Evolutionary conservation across 2,888 invertebrate species (phyloP).

Genomic region (Sarcophaga rosellei): DNA sequence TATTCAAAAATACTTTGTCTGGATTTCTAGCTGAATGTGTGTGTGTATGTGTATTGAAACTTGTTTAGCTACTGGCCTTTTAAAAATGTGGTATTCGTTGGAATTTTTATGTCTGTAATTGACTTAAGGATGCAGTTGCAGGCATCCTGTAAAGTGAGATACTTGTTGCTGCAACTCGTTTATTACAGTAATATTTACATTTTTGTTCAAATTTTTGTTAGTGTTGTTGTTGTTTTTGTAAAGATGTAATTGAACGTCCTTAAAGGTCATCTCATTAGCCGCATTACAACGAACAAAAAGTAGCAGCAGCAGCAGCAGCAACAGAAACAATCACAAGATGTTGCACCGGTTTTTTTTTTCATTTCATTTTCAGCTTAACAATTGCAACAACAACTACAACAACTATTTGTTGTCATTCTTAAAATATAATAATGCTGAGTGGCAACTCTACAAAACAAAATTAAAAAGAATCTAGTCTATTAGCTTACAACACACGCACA

Average conservation of each 20-base stretch:
- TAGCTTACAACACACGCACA: conserved; percentile 8
- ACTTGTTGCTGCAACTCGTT: conserved; percentile 34
- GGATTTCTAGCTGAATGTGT: too few relatives aligned
- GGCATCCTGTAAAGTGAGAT: background rate
- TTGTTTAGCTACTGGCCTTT: background rate
- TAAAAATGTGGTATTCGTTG: background rate
- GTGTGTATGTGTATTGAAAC: background rate
- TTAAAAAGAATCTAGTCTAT: conserved; percentile 40
- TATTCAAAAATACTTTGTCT: too few relatives aligned
- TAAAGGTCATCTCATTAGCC: conserved; percentile 71
- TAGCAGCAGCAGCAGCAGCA: conserved; percentile 18
- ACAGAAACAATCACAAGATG: conserved; percentile 16
- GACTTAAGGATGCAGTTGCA: conserved; percentile 21
- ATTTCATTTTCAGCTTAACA: background rate
- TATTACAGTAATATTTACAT: conserved; percentile 20
- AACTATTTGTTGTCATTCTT: conserved; percentile 45
- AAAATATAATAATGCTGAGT: background rate
- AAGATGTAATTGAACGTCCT: conserved; percentile 73
- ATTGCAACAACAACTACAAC: background rate
- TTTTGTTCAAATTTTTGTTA: too few relatives aligned
- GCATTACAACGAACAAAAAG: background rate
- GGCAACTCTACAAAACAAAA: conserved; percentile 12
- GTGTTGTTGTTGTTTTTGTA: conserved; percentile 20
- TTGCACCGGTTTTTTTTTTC: conserved; percentile 39
- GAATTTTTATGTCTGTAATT: conserved; percentile 14